Evolutionary conservation across 2,113 vertebrate genomes (phyloP).

Genomic region (Oceanodroma tethys): DNA sequence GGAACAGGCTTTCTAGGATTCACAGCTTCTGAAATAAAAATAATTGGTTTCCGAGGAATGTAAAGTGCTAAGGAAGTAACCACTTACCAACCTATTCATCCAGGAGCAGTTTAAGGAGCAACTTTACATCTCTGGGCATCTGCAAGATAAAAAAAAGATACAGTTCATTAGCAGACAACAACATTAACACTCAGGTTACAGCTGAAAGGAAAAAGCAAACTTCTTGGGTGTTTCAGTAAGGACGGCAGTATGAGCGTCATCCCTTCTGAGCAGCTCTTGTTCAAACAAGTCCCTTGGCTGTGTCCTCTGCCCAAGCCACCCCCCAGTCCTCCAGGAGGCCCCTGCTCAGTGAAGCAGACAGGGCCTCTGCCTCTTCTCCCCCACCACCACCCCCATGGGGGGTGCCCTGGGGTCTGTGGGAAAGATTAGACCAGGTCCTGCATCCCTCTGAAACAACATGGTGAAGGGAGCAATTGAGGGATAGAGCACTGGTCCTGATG

Average conservation of each 20-base stretch:
- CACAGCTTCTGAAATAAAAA: slow-evolving; percentile 55
- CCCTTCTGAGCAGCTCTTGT: background rate
- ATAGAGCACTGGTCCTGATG: background rate
- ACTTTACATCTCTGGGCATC: slow-evolving; percentile 6
- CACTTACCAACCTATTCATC: slow-evolving; percentile 33
- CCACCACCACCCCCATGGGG: background rate
- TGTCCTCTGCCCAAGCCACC: background rate
- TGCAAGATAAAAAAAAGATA: background rate
- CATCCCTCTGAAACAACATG: background rate
- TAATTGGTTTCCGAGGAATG: slow-evolving; percentile 56
- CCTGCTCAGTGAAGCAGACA: background rate
- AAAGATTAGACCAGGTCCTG: background rate
- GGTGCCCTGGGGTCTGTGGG: background rate
- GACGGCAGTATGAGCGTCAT: background rate
- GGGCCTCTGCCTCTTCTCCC: background rate
- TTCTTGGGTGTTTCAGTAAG: background rate
- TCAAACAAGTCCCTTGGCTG: background rate
- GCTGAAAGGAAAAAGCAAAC: background rate
- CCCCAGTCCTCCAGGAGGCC: background rate
- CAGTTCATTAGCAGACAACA: slow-evolving; percentile 5
- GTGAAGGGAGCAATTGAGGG: background rate
- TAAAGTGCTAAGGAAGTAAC: slow-evolving; percentile 49
- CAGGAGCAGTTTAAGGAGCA: background rate
- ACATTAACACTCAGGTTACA: background rate
- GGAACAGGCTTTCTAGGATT: slow-evolving; percentile 14